Base-by-base conservation (phyloP, 2,888 invertebrate species). In the Tholera decimalis region DNA sequence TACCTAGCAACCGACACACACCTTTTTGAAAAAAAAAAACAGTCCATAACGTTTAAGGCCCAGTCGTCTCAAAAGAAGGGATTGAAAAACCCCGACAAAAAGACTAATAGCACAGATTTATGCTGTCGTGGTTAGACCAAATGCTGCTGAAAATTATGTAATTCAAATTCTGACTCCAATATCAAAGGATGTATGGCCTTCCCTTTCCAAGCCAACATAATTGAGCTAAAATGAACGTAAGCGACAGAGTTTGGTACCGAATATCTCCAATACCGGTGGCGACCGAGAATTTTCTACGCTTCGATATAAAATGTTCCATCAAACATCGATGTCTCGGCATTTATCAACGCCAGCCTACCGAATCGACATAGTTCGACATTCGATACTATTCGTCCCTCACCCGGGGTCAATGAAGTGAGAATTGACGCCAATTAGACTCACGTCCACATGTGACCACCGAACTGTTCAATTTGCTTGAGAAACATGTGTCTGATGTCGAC, bases 401-500 rank as follows among this genome's bases (percentile, higher is more conserved):
- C 79, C 68, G 65, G 65, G 83, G 85, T 84, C 85, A 88, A 82
- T 83, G 77, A 79, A 84, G 85, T 84, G 79, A 75, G 83, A 88
- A 87, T 87, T 88, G 87, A 83, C 80, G 79, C 80, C 86, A 88
- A 86, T 88, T 88, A 85, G 66, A 49, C 46, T 67, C 70, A 79
- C 80, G 78, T 80, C 80, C 75, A 80, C 63, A 83, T 80, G 66
- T 76, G 73, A 76, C 68, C 61, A 62, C 66, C 76, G 71, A 82
- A 82, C 65, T 60, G 57, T 61, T 59, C 67, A 65, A 75, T 75
- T 79, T 70, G 63, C 63, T 73, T 73, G 53, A 73, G 70, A 76
- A 71, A 76, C 60, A 59, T 72, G 59, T 67, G 68, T 46, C 37
- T 44, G 46, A 58, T 71, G 50, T 24, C 59, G 55, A 41, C 41